Percentiles rank a stretch among this genome's conserved stretches.
These are phyloP conservation scores for Columbina picui DNA, from an alignment of 2,113 vertebrate genomes.

Conservation along the genomic window DNA sequence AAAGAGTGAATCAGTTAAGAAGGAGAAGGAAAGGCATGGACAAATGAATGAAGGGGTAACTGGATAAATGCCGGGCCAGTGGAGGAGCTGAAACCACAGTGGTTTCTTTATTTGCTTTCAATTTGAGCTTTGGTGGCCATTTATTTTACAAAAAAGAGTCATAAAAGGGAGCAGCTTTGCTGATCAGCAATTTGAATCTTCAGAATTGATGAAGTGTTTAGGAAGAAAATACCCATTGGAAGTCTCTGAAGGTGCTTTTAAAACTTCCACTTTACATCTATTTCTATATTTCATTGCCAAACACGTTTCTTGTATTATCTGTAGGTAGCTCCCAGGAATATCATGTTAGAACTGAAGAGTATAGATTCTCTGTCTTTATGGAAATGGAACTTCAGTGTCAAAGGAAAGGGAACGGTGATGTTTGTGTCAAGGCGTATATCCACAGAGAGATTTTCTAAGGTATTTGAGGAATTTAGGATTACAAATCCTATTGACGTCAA, in stretches of 20 bases:
- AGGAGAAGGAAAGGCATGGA: neutral
- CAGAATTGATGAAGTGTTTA: neutral
- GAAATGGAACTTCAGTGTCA: neutral
- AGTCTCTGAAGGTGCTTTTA: neutral
- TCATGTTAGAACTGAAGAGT: neutral
- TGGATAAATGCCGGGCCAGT: neutral
- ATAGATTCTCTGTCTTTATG: neutral
- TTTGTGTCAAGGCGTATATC: slow-evolving; percentile 2
- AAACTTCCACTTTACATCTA: neutral
- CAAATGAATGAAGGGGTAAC: neutral
- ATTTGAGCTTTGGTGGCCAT: neutral
- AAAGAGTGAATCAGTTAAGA: neutral
- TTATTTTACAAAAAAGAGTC: neutral
- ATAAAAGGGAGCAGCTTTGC: neutral
- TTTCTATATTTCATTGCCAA: neutral
- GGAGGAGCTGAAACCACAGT: neutral
- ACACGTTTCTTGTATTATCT: neutral
- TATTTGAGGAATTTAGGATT: slow-evolving; percentile 30
- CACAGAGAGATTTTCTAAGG: neutral
- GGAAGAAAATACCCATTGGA: neutral
- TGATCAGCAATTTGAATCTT: neutral
- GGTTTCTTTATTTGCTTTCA: neutral
- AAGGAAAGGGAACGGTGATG: neutral
- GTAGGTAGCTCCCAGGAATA: neutral
- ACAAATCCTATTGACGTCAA: slow-evolving; percentile 42